These are phyloP conservation scores for Epinephelus lanceolatus DNA, from an alignment of 2,113 vertebrate species.

Conservation along the genomic window DNA sequence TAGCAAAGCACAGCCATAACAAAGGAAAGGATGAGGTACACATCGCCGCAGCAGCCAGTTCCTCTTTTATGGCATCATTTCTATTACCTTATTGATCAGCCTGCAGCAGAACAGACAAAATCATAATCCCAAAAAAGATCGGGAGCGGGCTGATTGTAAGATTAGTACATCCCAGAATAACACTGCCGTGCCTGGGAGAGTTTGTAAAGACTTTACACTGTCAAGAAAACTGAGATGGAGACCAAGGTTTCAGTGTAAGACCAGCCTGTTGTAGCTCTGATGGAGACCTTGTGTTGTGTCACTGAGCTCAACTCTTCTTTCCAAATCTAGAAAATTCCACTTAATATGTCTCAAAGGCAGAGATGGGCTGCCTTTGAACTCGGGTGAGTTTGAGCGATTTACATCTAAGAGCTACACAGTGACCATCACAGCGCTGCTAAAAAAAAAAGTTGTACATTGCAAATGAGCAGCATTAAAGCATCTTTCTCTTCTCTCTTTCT, in stretches of 20 bases:
- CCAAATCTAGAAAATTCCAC: background rate
- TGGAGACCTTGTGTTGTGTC: constrained; percentile 11
- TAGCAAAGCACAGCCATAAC: constrained; percentile 68
- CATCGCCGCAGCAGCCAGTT: constrained; percentile 40
- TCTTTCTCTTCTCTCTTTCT: constrained; percentile 36
- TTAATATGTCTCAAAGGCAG: constrained; percentile 24
- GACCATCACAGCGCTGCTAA: constrained; percentile 34
- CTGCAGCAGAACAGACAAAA: constrained; percentile 59
- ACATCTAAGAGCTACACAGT: constrained; percentile 37
- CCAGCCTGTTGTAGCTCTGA: constrained; percentile 4
- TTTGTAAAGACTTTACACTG: constrained; percentile 47
- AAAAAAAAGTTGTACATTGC: constrained; percentile 51
- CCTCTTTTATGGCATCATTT: constrained; percentile 75
- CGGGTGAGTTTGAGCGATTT: constrained; percentile 35
- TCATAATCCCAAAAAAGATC: constrained; percentile 69
- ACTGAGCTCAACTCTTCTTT: constrained; percentile 16
- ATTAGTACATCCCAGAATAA: constrained; percentile 50
- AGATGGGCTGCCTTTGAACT: constrained; percentile 22
- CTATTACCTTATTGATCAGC: constrained; percentile 77
- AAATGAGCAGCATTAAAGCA: constrained; percentile 68
- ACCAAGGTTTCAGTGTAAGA: background rate
- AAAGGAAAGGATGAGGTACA: constrained; percentile 58
- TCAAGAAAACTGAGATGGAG: constrained; percentile 34
- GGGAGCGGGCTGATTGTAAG: constrained; percentile 39
- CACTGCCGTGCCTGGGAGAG: constrained; percentile 21